Evolutionary conservation across 1,140 invertebrate species (phyloP), one percentile per base, ranked within the genome.

Genomic region (Drosophila murphyi): DNA sequence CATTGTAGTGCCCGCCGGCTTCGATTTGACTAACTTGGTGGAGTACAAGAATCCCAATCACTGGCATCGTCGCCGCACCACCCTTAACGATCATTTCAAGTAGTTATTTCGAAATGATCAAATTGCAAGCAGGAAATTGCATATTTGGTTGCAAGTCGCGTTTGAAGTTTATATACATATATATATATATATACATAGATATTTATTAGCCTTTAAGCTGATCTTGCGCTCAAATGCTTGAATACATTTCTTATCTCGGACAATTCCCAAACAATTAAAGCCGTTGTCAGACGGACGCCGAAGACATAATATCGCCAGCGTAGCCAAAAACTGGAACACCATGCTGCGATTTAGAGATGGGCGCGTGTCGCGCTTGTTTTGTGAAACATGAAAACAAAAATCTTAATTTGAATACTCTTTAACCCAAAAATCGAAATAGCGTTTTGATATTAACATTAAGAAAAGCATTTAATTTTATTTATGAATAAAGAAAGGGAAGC

Each of bases 241-340:
- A 69, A 62, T 69, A 69, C 61, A 70, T 43, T 39, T 63, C 52
- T 50, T 55, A 64, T 55, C 52, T 55, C 12, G 37, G 34, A 43
- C 48, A 62, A 54, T 43, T 64, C 41, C 20, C 8, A 45, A 70
- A 60, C 47, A 69, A 67, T 73, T 59, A 64, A 70, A 64, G 50
- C 28, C 59, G 61, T 48, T 81, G 77, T 80, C 85, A 78, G 47
- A 62, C 51, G 45, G n/a, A 31, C 28, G 50, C 61, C 60, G 57
- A 86, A 81, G 78, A 80, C 82, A 81, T 85, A 82, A 82, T 82
- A 89, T 79, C 79, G 76, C 83, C 83, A 71, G 35, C 85, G 80
- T 76, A 62, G 69, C 35, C 56, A 59, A 57, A 60, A 50, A 63
- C 28, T 52, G 43, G 55, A 61, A 20, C 59, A 8, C 2, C 37